Evolutionary conservation across 2,113 vertebrate species (phyloP).

Genomic region (Caranx ignobilis): DNA sequence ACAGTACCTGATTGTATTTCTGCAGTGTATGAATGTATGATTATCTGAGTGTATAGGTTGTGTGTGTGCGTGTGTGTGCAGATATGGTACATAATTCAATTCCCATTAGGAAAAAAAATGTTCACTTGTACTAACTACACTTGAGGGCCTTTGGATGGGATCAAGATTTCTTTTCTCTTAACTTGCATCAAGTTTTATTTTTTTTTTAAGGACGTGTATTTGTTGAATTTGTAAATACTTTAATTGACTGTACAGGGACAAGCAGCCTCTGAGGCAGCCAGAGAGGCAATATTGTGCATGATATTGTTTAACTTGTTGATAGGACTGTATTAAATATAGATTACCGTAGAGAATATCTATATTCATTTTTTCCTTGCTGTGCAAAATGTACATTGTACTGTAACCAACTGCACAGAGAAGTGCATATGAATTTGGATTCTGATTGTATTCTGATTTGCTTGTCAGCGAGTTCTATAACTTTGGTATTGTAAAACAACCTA

Average conservation of each 20-base stretch:
- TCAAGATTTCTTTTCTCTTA: constrained; percentile 95
- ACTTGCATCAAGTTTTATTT: constrained; percentile 99
- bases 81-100: constrained; percentile 41
- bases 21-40: constrained; percentile 61
- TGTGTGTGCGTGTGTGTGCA: not conserved
- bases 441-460: constrained; percentile 56
- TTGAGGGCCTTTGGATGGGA: constrained; percentile 84
- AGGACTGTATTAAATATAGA: constrained; percentile 86
- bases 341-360: constrained; percentile 73
- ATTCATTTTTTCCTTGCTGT: constrained; percentile 81
- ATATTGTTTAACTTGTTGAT: constrained; percentile 84
- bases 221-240: constrained; percentile 97
- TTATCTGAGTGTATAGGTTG: constrained; percentile 25
- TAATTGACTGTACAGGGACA: constrained; percentile 80
- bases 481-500: constrained; percentile 35
- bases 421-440: constrained; percentile 49
- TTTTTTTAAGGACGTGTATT: constrained; percentile 89
- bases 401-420: constrained; percentile 61
- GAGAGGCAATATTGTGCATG: constrained; percentile 84
- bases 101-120: constrained; percentile 52
- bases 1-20: constrained; percentile 57
- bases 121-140: constrained; percentile 70
- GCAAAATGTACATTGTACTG: constrained; percentile 79
- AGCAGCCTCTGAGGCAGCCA: constrained; percentile 82
- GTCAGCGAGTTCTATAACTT: constrained; percentile 45